phyloP scores from a whole-genome alignment of 2,888 invertebrate species.

The Calameuta pallipes region DNA sequence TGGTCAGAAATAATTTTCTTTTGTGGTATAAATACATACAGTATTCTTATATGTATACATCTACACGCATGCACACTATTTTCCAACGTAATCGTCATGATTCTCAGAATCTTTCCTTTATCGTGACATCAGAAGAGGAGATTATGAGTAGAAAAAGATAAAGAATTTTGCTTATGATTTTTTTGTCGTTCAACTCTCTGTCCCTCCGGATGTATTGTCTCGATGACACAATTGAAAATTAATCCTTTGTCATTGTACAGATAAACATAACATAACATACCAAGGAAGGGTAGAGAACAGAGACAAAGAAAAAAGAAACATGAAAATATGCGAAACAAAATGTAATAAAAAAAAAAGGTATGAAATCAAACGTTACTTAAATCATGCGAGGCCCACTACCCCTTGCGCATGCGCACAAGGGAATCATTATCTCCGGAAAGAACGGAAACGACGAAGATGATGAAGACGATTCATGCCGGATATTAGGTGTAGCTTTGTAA shows the following conservation, averaged over 20 bases:
- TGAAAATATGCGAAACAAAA: not conserved
- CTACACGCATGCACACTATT: not conserved
- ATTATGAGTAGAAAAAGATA: not conserved
- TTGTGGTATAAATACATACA: not conserved
- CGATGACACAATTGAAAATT: not conserved
- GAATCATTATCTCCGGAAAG: conserved; percentile 13
- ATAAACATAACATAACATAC: not conserved
- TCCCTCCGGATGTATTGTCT: not conserved
- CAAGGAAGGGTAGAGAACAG: not conserved
- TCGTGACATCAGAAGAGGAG: not conserved
- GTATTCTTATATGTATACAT: not conserved
- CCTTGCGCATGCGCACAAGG: not conserved
- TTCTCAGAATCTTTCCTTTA: not conserved
- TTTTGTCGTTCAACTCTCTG: not conserved
- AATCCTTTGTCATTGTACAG: not conserved
- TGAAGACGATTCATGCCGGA: conserved; percentile 17
- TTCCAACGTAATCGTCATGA: not conserved
- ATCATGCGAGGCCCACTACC: not conserved
- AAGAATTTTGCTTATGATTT: not conserved
- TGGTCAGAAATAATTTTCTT: not conserved
- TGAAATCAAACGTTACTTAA: not conserved
- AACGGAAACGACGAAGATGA: conserved; percentile 6
- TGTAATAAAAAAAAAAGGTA: not conserved
- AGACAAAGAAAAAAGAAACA: conserved; percentile 9
- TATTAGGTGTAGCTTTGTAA: conserved; percentile 58